A percentile compares a stretch with the other conserved stretches of the same genome.
phyloP scores from a whole-genome alignment of 2,113 vertebrate genomes.

The Chaetura pelagica region DNA sequence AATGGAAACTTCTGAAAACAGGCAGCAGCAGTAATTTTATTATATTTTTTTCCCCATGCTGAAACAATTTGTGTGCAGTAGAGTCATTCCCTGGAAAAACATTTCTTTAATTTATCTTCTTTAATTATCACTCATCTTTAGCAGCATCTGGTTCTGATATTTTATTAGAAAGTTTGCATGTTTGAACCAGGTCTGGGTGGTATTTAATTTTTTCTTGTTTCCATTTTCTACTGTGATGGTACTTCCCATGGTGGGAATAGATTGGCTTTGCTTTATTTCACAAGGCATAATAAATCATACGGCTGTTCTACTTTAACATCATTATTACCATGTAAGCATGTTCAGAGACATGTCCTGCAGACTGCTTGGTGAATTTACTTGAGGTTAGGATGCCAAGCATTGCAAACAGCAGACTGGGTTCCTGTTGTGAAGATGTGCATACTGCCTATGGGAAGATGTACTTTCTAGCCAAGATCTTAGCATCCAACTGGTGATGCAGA shows the following conservation, averaged over 20 bases:
- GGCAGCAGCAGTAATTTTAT: slow-evolving; percentile 69
- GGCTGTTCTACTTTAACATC: slow-evolving; percentile 47
- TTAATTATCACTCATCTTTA: slow-evolving; percentile 82
- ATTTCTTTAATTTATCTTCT: slow-evolving; percentile 82
- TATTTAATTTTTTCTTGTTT: slow-evolving; percentile 69
- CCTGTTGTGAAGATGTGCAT: slow-evolving; percentile 33
- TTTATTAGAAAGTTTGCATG: slow-evolving; percentile 80
- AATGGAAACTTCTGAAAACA: slow-evolving; percentile 74
- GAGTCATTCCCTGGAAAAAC: slow-evolving; percentile 77
- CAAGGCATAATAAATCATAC: slow-evolving; percentile 76
- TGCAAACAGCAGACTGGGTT: slow-evolving; percentile 51
- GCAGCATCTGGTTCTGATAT: slow-evolving; percentile 82
- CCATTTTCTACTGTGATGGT: slow-evolving; percentile 71
- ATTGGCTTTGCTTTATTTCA: slow-evolving; percentile 68
- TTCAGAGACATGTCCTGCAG: slow-evolving; percentile 61
- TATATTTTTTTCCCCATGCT: slow-evolving; percentile 71
- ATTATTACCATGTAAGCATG: slow-evolving; percentile 66
- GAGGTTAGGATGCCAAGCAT: slow-evolving; percentile 62
- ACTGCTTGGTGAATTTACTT: slow-evolving; percentile 65
- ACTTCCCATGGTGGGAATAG: slow-evolving; percentile 73
- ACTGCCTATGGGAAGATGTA: not conserved
- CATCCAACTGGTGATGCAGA: not conserved
- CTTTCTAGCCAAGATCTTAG: not conserved
- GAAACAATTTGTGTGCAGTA: slow-evolving; percentile 73
- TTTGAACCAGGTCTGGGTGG: slow-evolving; percentile 62